Percentiles rank a stretch among this genome's conserved stretches.
Conservation (phyloP, 2,888 invertebrate species). For the Amblyjoppa proteus region DNA sequence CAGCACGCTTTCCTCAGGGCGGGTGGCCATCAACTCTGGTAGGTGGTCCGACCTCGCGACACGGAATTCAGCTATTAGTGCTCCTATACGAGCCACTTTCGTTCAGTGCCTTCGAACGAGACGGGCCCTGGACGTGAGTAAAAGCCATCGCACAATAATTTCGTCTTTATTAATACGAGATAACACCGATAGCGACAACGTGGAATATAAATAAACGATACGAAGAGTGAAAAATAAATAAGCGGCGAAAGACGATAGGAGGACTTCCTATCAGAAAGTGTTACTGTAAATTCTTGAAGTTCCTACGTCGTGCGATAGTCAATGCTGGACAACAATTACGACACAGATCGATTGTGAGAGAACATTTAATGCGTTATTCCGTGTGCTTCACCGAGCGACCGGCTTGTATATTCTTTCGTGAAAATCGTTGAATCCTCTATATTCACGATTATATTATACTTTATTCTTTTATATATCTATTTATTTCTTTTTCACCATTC, state of each 20-base stretch:
- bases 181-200: constrained; percentile 11
- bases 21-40: constrained; percentile 46
- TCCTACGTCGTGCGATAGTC: background rate
- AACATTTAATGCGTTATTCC: constrained; percentile 40
- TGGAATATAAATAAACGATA: constrained; percentile 22
- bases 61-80: constrained; percentile 81
- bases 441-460: constrained; percentile 23
- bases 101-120: constrained; percentile 28
- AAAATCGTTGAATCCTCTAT: constrained; percentile 25
- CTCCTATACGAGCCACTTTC: constrained; percentile 31
- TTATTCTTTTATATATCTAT: constrained; percentile 9
- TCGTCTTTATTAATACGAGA: constrained; percentile 55
- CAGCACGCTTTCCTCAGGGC: constrained; percentile 75
- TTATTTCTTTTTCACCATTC: constrained; percentile 1
- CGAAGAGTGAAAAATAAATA: background rate
- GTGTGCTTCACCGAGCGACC: constrained; percentile 12
- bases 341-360: constrained; percentile 45
- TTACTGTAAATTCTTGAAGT: constrained; percentile 42
- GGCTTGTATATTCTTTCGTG: background rate
- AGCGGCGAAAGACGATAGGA: background rate
- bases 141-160: constrained; percentile 35
- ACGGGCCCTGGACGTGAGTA: background rate
- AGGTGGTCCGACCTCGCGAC: constrained; percentile 74
- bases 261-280: constrained; percentile 26
- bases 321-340: constrained; percentile 59